Base-by-base conservation (phyloP, 2,888 invertebrate genomes). In the Epistrophella euchroma region DNA sequence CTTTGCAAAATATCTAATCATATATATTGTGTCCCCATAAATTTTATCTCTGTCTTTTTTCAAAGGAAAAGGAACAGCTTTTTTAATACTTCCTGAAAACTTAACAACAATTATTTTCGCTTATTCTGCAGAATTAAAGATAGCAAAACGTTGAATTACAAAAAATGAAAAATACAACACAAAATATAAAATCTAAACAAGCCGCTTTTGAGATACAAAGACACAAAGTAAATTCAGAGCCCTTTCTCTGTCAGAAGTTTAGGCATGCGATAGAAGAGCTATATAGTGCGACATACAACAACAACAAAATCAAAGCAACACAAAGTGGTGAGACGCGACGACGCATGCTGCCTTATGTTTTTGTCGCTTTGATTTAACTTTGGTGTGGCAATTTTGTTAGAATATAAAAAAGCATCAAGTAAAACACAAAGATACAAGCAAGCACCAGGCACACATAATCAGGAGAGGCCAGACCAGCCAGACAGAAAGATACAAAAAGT, bases 71-170 rank as follows among this genome's bases (percentile, higher is more conserved):
- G 58, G 19, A 43, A 25, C 43, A 9, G 19, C 28, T 76, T 66
- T 40, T 68, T 60, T 60, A 45, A 50, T 64, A 62, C 58, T 28
- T 43, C 56, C 45, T 50, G 35, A 76, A 40, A 62, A 81, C 66
- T 58, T 70, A 70, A 73, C 40, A 56, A 78, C 70, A 70, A 32
- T 32, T 37, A 40, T 70, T 15, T 32, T 43, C 50, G 71, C 60
- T 74, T 71, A 64, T 66, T 84, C 52, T 25, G 75, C 72, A 75
- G 62, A 80, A 62, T 77, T 80, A 55, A 68, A 75, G 80, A 85
- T 80, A 85, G 80, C 73, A 73, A 73, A 73, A 43, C 32, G 62
- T 68, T 66, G 19, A 10, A 32, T 43, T 56, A 56, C 32, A 45
- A 52, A 22, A 22, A n/a, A 56, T 10, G n/a, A 40, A 19, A 40